Conservation (phyloP, 2,888 invertebrate genomes). For the Lepidonotus clava region DNA sequence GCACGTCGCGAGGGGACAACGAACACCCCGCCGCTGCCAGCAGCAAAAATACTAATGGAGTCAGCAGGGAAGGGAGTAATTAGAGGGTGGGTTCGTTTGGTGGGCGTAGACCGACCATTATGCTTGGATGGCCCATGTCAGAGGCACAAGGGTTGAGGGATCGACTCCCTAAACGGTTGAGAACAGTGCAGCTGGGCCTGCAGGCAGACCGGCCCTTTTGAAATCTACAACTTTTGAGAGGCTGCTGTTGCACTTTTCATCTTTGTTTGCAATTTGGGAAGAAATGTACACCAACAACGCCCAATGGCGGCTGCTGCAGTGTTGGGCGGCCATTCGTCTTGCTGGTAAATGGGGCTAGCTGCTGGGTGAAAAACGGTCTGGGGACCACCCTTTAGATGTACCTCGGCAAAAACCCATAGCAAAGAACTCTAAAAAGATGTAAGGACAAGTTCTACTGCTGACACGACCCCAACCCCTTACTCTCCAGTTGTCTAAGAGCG, state of each 20-base stretch:
- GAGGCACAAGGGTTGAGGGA: conserved; percentile 2
- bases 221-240: background rate
- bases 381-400: background rate
- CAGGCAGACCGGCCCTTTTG: background rate
- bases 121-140: conserved; percentile 17
- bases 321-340: background rate
- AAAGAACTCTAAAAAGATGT: no score
- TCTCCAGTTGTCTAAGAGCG: no score
- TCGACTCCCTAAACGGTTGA: background rate
- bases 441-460: no score
- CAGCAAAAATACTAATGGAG: no score
- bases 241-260: background rate
- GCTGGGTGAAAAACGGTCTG: background rate
- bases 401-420: background rate
- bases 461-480: no score
- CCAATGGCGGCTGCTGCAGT: no score
- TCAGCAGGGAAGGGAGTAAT: background rate
- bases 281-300: background rate
- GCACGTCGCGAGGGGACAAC: no score
- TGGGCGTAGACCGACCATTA: background rate
- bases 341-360: background rate
- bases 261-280: background rate
- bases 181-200: background rate
- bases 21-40: background rate
- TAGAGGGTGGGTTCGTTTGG: background rate